Evolutionary conservation across 53 echinoderm and acorn worm species (phyloP), one percentile per base, ranked within the genome.

Genomic region (Patiria pectinifera): DNA sequence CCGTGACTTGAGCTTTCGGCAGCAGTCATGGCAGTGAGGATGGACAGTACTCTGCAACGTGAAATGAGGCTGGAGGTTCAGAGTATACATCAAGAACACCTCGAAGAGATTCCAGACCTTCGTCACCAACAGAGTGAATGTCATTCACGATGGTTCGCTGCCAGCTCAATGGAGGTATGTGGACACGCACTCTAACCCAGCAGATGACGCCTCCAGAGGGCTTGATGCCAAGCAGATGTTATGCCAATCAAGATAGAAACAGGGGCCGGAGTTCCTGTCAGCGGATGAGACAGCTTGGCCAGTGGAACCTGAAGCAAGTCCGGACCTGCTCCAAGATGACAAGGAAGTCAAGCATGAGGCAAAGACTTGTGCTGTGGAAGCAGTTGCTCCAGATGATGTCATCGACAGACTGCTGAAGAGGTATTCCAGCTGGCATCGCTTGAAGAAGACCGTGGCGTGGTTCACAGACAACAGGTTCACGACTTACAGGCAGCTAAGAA

Each of bases 121-220:
- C 71, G 92, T 92, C 19, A 53, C 92, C 23, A 92, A 92, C 59
- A 45, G n/a, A n/a, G n/a, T n/a, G 16, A 53, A 69, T 25, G 19
- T 61, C 14, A 92, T 92, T 58, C 72, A 72, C 21, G 72, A 85
- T 26, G 84, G 85, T 23, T 92, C 92, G 1, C 15, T 18, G n/a
- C 92, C 85, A 70, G 11, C 46, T 46, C 92, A 84, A 18, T 92
- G 92, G 92, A 14, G 58, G 8, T 76, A 92, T 71, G 92, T 92
- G 59, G 81, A 89, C 43, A 63, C 86, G 1, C 66, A 4, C 19
- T 8, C 53, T 53, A 53, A 94, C 23, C 91, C 94, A 44, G 91
- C 94, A 66, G 94, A 94, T 48, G 85, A 91, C 46, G 86, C 70
- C 14, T 91, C 91, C 2, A 24, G 91, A 81, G 94, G 91, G 8